Percentiles rank a stretch among this genome's conserved stretches.
Evolutionary conservation across 1,140 invertebrate genomes (phyloP).

Genomic region (Liolophura sinensis): DNA sequence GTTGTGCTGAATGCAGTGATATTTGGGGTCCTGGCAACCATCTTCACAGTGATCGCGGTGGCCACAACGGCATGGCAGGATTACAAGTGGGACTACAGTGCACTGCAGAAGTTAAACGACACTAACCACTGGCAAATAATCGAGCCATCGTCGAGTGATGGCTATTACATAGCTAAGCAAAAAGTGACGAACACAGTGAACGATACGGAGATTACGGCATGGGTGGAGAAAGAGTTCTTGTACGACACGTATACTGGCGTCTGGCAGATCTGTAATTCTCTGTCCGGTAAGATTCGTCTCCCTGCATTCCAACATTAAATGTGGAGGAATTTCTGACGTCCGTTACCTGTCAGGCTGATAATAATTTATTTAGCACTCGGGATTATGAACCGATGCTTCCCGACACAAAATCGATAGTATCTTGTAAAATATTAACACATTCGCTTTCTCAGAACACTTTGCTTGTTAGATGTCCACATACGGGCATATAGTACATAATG

Average conservation of each 20-base stretch:
- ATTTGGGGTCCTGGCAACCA: conserved; percentile 19
- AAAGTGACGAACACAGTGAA: conserved; percentile 5
- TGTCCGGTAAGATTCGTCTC: conserved; percentile 13
- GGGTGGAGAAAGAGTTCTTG: conserved; percentile 8
- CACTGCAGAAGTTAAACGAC: conserved; percentile 6
- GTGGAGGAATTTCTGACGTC: too few species aligned
- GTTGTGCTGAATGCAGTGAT: conserved; percentile 21
- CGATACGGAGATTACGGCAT: not conserved
- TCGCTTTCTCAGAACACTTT: too few species aligned
- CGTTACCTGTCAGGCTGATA: too few species aligned
- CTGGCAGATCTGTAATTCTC: conserved; percentile 20
- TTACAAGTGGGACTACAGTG: conserved; percentile 8
- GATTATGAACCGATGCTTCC: too few species aligned
- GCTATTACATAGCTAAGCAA: conserved; percentile 10
- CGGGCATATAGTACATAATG: too few species aligned
- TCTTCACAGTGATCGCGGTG: conserved; percentile 24
- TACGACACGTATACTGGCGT: conserved; percentile 17
- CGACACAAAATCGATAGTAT: too few species aligned
- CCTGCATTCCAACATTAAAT: too few species aligned
- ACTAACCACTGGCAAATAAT: conserved; percentile 6
- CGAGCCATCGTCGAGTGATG: conserved; percentile 5
- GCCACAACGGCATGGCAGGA: conserved; percentile 26
- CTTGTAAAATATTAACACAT: too few species aligned
- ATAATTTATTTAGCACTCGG: too few species aligned
- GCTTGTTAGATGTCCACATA: too few species aligned